Evolutionary conservation across 2,113 vertebrate species (phyloP).

Genomic region (Daboia siamensis): DNA sequence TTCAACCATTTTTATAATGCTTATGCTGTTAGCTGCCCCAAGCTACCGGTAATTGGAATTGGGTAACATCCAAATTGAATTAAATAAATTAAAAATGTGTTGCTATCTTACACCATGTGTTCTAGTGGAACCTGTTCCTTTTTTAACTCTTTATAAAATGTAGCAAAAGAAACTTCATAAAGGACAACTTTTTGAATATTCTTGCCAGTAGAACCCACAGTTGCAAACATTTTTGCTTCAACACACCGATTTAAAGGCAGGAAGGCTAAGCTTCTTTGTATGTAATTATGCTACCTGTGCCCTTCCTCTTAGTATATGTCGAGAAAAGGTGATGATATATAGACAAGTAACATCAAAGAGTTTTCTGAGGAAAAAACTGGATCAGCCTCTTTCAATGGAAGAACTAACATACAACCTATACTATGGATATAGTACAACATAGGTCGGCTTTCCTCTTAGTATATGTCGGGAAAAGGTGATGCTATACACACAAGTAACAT

Average conservation of each 20-base stretch:
- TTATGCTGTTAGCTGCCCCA: not conserved
- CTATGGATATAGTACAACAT: too few species aligned
- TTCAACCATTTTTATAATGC: not conserved
- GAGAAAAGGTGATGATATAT: not conserved
- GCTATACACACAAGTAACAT: too few species aligned
- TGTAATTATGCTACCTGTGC: not conserved
- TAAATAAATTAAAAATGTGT: not conserved
- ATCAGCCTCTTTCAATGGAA: rapidly evolving
- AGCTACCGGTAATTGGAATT: not conserved
- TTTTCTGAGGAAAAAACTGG: rapidly evolving
- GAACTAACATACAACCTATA: rapidly evolving
- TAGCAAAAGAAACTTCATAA: not conserved
- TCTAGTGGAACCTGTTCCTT: not conserved
- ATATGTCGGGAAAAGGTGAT: too few species aligned
- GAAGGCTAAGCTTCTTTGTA: not conserved
- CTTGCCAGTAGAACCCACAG: not conserved
- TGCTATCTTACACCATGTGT: not conserved
- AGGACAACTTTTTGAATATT: not conserved
- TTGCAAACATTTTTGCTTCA: not conserved
- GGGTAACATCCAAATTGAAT: not conserved
- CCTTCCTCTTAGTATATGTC: not conserved
- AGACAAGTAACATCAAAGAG: not conserved
- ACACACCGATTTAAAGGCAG: not conserved
- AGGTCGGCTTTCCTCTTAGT: too few species aligned
- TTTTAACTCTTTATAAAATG: not conserved